Evolutionary conservation across 2,797 vertebrate species (phyloP).

Genomic region (Hirundo rustica): DNA sequence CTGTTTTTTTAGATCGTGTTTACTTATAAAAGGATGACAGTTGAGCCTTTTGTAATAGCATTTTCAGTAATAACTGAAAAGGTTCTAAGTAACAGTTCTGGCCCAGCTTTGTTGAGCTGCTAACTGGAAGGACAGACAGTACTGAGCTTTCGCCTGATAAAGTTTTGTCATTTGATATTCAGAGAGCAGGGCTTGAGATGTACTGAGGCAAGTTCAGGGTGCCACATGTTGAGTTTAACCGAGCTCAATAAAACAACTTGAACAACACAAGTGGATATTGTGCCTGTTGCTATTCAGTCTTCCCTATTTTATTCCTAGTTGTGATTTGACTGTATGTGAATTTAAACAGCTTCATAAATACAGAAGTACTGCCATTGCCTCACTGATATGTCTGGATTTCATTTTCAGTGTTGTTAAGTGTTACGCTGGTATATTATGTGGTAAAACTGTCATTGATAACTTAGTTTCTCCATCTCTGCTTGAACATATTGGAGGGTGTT

Average conservation of each 20-base stretch:
- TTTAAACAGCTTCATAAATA: constrained; percentile 43
- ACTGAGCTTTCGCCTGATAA: not conserved
- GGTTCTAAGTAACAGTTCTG: not conserved
- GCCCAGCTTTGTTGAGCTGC: not conserved
- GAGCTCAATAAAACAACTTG: not conserved
- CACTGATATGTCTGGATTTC: not conserved
- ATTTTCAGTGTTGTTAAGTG: not conserved
- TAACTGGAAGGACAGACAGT: not conserved
- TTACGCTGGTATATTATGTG: not conserved
- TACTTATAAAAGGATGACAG: not conserved
- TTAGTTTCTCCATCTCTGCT: not conserved
- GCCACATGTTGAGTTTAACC: fast-evolving
- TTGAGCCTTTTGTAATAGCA: not conserved
- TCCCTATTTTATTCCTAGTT: not conserved
- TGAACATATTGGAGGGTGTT: not conserved
- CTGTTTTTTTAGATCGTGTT: not conserved
- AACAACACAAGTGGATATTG: not conserved
- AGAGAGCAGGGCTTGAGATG: not conserved
- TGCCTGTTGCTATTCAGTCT: not conserved
- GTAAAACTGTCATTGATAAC: constrained; percentile 34
- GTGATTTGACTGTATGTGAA: not conserved
- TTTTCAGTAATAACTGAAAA: not conserved
- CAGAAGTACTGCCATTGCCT: not conserved
- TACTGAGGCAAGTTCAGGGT: not conserved
- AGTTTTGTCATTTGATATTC: not conserved